A percentile compares a stretch with the other conserved stretches of the same genome.
These are phyloP conservation scores for Rallus limicola DNA, from an alignment of 2,113 vertebrate genomes.

Conservation along the genomic window DNA sequence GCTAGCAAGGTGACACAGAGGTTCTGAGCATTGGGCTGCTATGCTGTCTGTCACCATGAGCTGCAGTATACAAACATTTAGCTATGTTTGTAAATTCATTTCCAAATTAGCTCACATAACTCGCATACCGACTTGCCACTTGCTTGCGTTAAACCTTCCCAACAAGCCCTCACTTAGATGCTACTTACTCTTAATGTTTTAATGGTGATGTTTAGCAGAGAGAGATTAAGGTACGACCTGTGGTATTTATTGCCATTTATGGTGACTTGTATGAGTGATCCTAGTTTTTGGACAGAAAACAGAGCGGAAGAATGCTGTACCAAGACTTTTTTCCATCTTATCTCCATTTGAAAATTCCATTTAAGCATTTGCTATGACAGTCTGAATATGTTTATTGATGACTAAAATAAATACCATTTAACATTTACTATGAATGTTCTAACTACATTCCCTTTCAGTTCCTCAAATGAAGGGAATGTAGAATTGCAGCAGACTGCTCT, in stretches of 20 bases:
- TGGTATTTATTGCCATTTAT: conserved; percentile 15
- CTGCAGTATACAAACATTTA: neutral
- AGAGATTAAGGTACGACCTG: neutral
- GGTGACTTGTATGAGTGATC: neutral
- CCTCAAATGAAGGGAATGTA: neutral
- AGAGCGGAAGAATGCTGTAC: neutral
- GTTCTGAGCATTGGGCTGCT: neutral
- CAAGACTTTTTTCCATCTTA: neutral
- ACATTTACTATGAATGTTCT: neutral
- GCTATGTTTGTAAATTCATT: neutral
- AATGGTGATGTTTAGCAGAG: neutral
- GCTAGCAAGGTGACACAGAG: neutral
- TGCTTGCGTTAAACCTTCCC: neutral
- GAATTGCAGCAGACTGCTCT: neutral
- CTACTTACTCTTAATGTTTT: neutral
- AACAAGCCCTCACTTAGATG: neutral
- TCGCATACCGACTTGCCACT: neutral
- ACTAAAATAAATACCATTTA: neutral
- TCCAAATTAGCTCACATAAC: neutral
- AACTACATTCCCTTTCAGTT: neutral
- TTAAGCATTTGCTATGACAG: neutral
- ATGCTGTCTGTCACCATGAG: neutral
- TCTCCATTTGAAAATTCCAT: neutral
- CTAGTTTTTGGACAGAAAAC: neutral
- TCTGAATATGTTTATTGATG: neutral